A percentile compares a stretch with the other conserved stretches of the same genome.
Evolutionary conservation across 2,797 vertebrate genomes (phyloP).

Genomic region (Sebastes melanostomus): DNA sequence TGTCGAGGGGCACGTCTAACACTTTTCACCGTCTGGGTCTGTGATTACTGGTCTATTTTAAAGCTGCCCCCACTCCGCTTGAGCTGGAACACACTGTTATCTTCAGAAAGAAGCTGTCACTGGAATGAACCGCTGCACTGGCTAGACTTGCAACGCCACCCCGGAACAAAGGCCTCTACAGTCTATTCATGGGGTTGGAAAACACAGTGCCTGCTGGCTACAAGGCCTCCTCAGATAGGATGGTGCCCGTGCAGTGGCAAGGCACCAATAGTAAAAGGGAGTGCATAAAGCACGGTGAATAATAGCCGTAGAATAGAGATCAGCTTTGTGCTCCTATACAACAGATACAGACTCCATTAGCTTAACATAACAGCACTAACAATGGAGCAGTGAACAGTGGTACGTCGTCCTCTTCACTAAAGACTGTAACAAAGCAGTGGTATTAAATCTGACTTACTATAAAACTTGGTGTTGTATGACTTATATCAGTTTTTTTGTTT

Average conservation of each 20-base stretch:
- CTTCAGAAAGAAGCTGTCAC: conserved; percentile 64
- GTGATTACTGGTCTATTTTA: conserved; percentile 70
- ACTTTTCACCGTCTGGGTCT: conserved; percentile 39
- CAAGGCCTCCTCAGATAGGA: conserved; percentile 27
- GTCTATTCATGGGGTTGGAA: conserved; percentile 62
- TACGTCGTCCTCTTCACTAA: neutral
- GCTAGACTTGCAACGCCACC: conserved; percentile 47
- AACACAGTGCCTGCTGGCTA: conserved; percentile 59
- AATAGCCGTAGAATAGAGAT: conserved; percentile 33
- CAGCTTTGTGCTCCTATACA: conserved; percentile 10
- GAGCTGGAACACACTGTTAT: conserved; percentile 65
- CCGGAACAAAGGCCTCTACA: conserved; percentile 64
- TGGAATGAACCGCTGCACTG: conserved; percentile 48
- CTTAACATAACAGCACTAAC: neutral
- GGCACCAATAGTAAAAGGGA: conserved; percentile 49
- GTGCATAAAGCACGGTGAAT: conserved; percentile 25
- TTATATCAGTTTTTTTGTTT: neutral
- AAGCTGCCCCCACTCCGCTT: conserved; percentile 38
- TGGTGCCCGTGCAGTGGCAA: conserved; percentile 45
- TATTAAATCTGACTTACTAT: neutral
- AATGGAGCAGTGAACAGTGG: conserved; percentile 7
- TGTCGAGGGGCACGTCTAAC: conserved; percentile 37
- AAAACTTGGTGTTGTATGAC: neutral
- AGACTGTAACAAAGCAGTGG: neutral
- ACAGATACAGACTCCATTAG: conserved; percentile 44